Evolutionary conservation across 2,113 vertebrate genomes (phyloP).

Genomic region (Drymodes brunneopygia): DNA sequence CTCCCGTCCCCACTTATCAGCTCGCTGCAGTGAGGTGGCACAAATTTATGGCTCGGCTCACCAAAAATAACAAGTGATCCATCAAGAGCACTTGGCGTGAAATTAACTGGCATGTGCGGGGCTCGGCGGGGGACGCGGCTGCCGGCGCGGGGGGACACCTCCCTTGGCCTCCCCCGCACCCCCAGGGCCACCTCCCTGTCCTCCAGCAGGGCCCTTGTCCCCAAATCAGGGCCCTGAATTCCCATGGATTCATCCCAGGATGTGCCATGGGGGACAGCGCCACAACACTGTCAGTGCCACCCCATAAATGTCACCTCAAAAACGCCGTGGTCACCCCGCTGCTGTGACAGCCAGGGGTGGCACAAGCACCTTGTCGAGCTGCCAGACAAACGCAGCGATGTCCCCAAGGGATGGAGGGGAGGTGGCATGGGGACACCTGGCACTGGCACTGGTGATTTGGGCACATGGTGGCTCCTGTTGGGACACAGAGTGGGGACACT

Average conservation of each 20-base stretch:
- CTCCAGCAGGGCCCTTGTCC: neutral
- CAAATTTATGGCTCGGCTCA: constrained; percentile 78
- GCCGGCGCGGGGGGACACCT: neutral
- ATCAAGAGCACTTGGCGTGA: constrained; percentile 79
- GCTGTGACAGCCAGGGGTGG: neutral
- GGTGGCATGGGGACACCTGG: neutral
- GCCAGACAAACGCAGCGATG: rapidly evolving
- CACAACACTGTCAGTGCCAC: rapidly evolving
- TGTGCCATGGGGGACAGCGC: rapidly evolving
- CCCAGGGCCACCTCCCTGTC: neutral
- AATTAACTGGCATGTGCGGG: constrained; percentile 72
- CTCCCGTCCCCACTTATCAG: constrained; percentile 36
- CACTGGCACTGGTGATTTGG: rapidly evolving
- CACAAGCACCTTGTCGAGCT: rapidly evolving
- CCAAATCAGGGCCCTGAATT: rapidly evolving
- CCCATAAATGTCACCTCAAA: rapidly evolving
- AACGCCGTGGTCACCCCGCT: rapidly evolving
- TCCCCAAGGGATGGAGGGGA: neutral
- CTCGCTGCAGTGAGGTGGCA: constrained; percentile 75
- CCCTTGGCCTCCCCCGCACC: neutral
- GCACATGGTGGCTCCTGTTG: rapidly evolving
- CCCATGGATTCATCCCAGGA: rapidly evolving
- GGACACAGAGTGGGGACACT: too few species aligned
- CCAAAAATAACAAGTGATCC: constrained; percentile 82
- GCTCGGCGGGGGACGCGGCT: neutral